A percentile compares a stretch with the other conserved stretches of the same genome.
Conservation (phyloP, 2,113 vertebrate genomes). For the Saccopteryx leptura region DNA sequence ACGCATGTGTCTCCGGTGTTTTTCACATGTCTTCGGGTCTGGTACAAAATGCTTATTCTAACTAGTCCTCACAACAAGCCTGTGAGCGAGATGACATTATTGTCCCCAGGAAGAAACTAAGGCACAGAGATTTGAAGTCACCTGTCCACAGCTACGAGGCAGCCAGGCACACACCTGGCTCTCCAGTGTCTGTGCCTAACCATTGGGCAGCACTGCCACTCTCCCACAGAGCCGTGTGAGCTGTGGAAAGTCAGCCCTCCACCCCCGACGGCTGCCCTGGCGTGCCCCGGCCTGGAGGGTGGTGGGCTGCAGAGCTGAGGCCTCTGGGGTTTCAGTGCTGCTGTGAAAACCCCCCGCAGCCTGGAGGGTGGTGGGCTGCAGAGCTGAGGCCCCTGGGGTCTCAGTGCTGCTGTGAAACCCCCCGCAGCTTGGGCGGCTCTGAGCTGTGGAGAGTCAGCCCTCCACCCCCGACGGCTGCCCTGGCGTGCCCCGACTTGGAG, state of each 20-base stretch:
- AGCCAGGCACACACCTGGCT: accelerated
- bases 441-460: neutral
- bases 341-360: neutral
- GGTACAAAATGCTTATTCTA: neutral
- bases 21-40: neutral
- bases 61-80: neutral
- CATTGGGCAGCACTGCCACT: accelerated
- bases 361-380: neutral
- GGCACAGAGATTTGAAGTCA: neutral
- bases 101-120: neutral
- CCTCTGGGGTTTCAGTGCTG: neutral
- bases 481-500: accelerated
- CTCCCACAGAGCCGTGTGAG: neutral
- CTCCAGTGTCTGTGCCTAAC: neutral
- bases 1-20: neutral
- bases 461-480: neutral
- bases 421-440: neutral
- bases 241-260: neutral
- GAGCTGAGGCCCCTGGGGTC: neutral
- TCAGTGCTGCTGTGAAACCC: neutral
- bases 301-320: neutral
- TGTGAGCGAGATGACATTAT: neutral
- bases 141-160: neutral
- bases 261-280: neutral
- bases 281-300: neutral